phyloP scores from a whole-genome alignment of 2,888 invertebrate species.

The Hypomecis punctinalis region DNA sequence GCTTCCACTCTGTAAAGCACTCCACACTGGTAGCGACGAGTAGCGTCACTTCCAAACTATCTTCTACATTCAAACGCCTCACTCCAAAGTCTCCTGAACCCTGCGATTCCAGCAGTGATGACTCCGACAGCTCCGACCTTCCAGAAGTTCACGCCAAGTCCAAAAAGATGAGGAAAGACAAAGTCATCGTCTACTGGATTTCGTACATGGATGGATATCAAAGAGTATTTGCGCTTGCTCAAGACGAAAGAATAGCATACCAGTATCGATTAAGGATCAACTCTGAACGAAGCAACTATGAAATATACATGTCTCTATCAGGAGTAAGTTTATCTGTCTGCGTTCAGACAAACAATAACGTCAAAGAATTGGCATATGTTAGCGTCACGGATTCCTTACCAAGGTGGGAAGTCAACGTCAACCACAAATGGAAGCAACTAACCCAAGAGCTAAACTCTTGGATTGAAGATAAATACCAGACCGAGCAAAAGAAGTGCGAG shows the following conservation, averaged over 20 bases:
- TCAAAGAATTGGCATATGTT: constrained; percentile 88
- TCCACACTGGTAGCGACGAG: constrained; percentile 74
- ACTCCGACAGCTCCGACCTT: constrained; percentile 77
- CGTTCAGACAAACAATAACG: constrained; percentile 66
- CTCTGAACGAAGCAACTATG: constrained; percentile 88
- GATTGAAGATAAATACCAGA: constrained; percentile 92
- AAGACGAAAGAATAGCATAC: constrained; percentile 89
- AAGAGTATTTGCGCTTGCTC: constrained; percentile 90
- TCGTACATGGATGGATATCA: constrained; percentile 91
- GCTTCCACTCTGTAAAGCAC: constrained; percentile 88
- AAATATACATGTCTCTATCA: constrained; percentile 88
- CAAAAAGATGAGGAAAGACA: constrained; percentile 89
- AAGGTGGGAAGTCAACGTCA: constrained; percentile 92
- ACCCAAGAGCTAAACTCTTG: constrained; percentile 91
- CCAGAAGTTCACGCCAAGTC: constrained; percentile 78
- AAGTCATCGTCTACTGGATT: constrained; percentile 92
- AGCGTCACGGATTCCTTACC: constrained; percentile 89
- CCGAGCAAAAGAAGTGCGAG: constrained; percentile 88
- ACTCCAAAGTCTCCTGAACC: constrained; percentile 82
- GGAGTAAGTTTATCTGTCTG: constrained; percentile 88
- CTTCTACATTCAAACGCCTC: constrained; percentile 82
- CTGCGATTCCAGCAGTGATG: constrained; percentile 86
- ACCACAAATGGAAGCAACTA: constrained; percentile 91
- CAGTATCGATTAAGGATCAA: constrained; percentile 85
- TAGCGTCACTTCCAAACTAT: constrained; percentile 82